These are phyloP conservation scores for Leptura quadrifasciata DNA, from an alignment of 2,888 invertebrate species.

Conservation along the genomic window DNA sequence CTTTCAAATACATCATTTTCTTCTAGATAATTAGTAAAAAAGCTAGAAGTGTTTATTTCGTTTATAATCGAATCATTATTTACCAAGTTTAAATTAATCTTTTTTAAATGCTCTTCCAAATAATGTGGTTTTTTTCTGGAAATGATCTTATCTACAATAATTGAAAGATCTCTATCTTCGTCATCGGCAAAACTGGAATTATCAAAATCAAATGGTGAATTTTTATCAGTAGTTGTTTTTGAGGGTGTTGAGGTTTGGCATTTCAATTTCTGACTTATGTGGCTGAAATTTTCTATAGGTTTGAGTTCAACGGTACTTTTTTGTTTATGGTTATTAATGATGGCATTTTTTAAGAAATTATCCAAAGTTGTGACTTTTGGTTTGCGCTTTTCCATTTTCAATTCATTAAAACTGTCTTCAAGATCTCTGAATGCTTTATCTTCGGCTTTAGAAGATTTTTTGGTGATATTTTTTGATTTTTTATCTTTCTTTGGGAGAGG, in stretches of 20 bases:
- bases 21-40: conserved; percentile 66
- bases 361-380: conserved; percentile 62
- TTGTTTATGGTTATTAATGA: conserved; percentile 61
- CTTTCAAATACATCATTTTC: conserved; percentile 80
- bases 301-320: conserved; percentile 54
- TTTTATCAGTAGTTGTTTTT: conserved; percentile 41
- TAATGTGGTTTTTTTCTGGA: conserved; percentile 62
- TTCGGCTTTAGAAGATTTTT: conserved; percentile 32
- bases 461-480: conserved; percentile 54
- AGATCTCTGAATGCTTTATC: conserved; percentile 40
- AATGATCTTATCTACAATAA: conserved; percentile 76
- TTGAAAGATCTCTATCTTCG: conserved; percentile 74
- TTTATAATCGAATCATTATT: not conserved
- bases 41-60: conserved; percentile 61
- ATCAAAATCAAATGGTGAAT: conserved; percentile 59
- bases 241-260: conserved; percentile 60
- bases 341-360: conserved; percentile 63
- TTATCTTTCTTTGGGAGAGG: conserved; percentile 63
- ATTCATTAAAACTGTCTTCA: conserved; percentile 49
- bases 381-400: conserved; percentile 42
- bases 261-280: conserved; percentile 29
- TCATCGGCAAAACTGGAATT: conserved; percentile 71
- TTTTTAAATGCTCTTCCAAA: conserved; percentile 56
- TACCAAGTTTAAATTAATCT: conserved; percentile 41
- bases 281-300: not conserved